A percentile compares a stretch with the other conserved stretches of the same genome.
Evolutionary conservation across 2,113 vertebrate species (phyloP).

Genomic region (Ciconia stormi): DNA sequence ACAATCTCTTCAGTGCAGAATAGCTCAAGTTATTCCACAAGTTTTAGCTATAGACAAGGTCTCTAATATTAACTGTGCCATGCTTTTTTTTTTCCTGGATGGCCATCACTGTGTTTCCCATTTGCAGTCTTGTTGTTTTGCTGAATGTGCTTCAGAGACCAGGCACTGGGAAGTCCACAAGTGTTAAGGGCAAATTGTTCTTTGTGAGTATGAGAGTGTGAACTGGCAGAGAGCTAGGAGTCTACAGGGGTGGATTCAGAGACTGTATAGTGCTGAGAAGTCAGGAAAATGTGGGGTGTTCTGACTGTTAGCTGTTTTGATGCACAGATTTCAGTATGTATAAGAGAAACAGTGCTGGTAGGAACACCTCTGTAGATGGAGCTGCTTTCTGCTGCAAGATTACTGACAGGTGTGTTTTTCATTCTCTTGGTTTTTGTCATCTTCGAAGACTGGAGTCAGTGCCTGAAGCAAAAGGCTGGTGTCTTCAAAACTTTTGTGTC

Average conservation of each 20-base stretch:
- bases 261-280: neutral
- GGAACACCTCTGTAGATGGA: neutral
- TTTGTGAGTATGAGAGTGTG: neutral
- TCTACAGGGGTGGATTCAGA: neutral
- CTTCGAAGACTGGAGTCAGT: neutral
- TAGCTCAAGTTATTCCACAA: neutral
- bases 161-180: neutral
- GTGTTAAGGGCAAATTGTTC: neutral
- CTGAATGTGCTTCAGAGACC: neutral
- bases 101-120: neutral
- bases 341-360: neutral
- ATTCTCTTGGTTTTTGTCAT: neutral
- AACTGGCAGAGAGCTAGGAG: neutral
- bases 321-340: neutral
- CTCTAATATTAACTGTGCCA: neutral
- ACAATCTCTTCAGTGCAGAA: neutral
- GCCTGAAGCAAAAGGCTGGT: neutral
- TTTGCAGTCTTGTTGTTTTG: neutral
- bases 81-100: neutral
- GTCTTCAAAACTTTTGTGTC: neutral
- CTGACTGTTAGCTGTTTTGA: neutral
- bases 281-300: neutral
- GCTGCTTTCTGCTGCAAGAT: neutral
- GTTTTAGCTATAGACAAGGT: neutral
- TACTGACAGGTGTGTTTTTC: neutral